Conservation (phyloP, 1,140 invertebrate species). For the Orussus abietinus region DNA sequence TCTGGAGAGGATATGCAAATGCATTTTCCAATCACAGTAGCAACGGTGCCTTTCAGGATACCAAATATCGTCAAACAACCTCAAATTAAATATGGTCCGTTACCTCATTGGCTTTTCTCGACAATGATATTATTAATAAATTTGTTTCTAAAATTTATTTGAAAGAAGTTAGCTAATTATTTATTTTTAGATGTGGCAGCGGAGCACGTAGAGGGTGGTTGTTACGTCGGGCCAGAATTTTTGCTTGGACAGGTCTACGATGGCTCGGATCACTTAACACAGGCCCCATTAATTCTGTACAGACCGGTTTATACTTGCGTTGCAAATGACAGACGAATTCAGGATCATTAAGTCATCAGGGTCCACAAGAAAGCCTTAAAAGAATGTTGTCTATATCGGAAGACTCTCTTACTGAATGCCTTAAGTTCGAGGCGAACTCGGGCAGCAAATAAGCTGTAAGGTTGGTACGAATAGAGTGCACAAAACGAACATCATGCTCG, state of each 20-base stretch:
- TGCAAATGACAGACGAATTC: slow-evolving; percentile 27
- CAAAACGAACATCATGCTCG: no score
- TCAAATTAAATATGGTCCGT: slow-evolving; percentile 69
- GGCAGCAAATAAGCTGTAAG: no score
- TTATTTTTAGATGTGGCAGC: slow-evolving; percentile 61
- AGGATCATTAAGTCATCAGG: slow-evolving; percentile 21
- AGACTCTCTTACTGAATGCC: no score
- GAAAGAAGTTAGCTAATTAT: slow-evolving; percentile 8
- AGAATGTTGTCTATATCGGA: no score
- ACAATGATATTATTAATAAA: slow-evolving; percentile 4
- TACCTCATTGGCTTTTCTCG: slow-evolving; percentile 6
- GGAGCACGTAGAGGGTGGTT: slow-evolving; percentile 74
- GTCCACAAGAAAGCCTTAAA: no score
- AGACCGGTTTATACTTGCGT: slow-evolving; percentile 36
- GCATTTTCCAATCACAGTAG: slow-evolving; percentile 79
- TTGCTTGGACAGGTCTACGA: slow-evolving; percentile 80
- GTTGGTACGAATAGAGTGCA: no score
- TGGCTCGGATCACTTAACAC: slow-evolving; percentile 53
- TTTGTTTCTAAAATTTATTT: background rate
- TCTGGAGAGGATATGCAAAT: slow-evolving; percentile 72
- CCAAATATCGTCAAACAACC: slow-evolving; percentile 66
- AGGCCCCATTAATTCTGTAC: slow-evolving; percentile 31
- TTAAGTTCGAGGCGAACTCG: no score
- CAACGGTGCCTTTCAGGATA: slow-evolving; percentile 74
- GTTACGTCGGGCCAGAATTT: slow-evolving; percentile 79